A percentile compares a stretch with the other conserved stretches of the same genome.
These are phyloP conservation scores for Linnaemya tessellans DNA, from an alignment of 2,888 invertebrate genomes.

Conservation along the genomic window DNA sequence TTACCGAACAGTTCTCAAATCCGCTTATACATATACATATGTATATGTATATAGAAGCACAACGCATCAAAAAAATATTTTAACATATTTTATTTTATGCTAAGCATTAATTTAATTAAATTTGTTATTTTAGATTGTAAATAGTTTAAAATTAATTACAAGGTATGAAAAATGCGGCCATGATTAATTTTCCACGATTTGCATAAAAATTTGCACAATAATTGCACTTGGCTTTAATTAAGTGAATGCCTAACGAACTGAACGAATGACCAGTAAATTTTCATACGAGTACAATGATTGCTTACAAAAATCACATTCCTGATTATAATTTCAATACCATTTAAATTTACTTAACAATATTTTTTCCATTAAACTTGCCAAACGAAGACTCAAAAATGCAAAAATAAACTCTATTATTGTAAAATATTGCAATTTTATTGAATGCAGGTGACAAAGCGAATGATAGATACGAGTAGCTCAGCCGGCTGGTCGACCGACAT, in stretches of 20 bases:
- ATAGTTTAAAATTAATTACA: neutral
- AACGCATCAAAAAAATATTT: constrained; percentile 51
- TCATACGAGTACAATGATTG: constrained; percentile 33
- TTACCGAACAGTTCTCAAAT: too few relatives aligned
- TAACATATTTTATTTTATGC: constrained; percentile 32
- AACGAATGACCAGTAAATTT: constrained; percentile 16
- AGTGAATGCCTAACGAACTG: constrained; percentile 12
- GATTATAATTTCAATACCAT: constrained; percentile 80
- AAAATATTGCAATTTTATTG: constrained; percentile 12
- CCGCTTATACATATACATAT: too few relatives aligned
- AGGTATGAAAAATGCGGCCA: constrained; percentile 32
- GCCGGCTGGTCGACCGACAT: constrained; percentile 23
- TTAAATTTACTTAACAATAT: constrained; percentile 73
- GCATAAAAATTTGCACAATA: constrained; percentile 62
- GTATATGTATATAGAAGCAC: too few relatives aligned
- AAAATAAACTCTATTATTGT: constrained; percentile 33
- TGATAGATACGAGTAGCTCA: constrained; percentile 7
- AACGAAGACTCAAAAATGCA: constrained; percentile 38
- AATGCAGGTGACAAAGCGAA: constrained; percentile 53
- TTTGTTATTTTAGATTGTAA: neutral
- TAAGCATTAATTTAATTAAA: too few relatives aligned
- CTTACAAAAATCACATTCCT: constrained; percentile 75
- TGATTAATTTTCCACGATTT: constrained; percentile 54
- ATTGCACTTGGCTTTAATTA: constrained; percentile 31
- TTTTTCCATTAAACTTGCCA: constrained; percentile 2